phyloP scores from a whole-genome alignment of 2,888 invertebrate species.

The Rambutsinella grinnellia region DNA sequence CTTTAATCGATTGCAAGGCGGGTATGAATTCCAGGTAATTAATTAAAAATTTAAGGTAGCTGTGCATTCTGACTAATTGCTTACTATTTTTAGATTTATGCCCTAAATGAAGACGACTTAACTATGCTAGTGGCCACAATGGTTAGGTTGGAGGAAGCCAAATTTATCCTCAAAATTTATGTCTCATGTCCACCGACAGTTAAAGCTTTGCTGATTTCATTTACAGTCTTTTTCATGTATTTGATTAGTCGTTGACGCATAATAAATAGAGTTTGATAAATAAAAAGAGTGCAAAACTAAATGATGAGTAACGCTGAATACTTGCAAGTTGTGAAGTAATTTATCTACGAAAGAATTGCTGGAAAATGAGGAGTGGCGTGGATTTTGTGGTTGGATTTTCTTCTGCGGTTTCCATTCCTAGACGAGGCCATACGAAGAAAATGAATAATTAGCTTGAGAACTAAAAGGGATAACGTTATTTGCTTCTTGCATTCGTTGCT shows the following conservation, averaged over 20 bases:
- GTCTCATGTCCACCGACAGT: slow-evolving; percentile 42
- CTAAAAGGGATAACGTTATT: too few species aligned
- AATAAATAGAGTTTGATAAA: too few species aligned
- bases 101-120: slow-evolving; percentile 27
- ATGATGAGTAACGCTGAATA: too few species aligned
- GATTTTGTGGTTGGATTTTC: too few species aligned
- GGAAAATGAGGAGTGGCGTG: too few species aligned
- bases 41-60: neutral
- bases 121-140: slow-evolving; percentile 48
- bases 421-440: too few species aligned
- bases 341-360: too few species aligned
- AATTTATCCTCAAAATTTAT: slow-evolving; percentile 57
- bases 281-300: too few species aligned
- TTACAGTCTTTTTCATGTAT: slow-evolving; percentile 54
- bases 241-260: slow-evolving; percentile 41
- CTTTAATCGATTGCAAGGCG: slow-evolving; percentile 54
- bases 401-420: too few species aligned
- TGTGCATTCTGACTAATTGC: neutral
- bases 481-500: too few species aligned
- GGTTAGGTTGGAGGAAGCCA: slow-evolving; percentile 56
- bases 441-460: too few species aligned
- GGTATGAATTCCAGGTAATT: slow-evolving; percentile 58
- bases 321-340: too few species aligned
- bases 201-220: slow-evolving; percentile 51
- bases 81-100: slow-evolving; percentile 33